Conservation (phyloP, 2,888 invertebrate species). For the Gibbula magus region DNA sequence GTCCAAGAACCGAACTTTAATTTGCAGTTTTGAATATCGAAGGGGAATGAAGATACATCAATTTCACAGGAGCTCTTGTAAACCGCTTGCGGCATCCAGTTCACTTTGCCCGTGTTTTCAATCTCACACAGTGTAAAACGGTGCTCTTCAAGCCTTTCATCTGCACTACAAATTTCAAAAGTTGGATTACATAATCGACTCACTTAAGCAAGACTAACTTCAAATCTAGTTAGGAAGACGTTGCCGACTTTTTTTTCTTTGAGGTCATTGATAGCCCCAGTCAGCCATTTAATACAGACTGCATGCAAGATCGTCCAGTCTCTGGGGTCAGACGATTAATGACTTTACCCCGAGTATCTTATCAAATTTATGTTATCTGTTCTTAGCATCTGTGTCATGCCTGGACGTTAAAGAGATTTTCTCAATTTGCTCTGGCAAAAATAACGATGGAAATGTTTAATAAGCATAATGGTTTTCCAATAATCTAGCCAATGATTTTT, state of each 20-base stretch:
- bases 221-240: too few species aligned
- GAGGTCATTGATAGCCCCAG: too few species aligned
- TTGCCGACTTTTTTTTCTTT: too few species aligned
- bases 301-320: too few species aligned
- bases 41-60: constrained; percentile 74
- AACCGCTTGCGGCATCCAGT: constrained; percentile 70
- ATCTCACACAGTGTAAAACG: constrained; percentile 72
- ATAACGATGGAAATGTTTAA: not conserved
- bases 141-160: constrained; percentile 72
- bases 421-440: not conserved
- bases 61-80: constrained; percentile 74
- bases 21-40: constrained; percentile 73
- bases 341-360: too few species aligned
- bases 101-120: constrained; percentile 59
- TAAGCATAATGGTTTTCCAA: not conserved
- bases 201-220: too few species aligned
- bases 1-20: constrained; percentile 75
- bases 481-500: not conserved
- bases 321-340: too few species aligned
- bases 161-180: constrained; percentile 64
- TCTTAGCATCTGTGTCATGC: too few species aligned
- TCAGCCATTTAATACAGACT: too few species aligned
- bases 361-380: too few species aligned
- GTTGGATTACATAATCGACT: too few species aligned
- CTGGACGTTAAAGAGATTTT: too few species aligned